Evolutionary conservation across 2,888 invertebrate species (phyloP), one percentile per base, ranked within the genome.

Genomic region (Eupithecia subumbrata): DNA sequence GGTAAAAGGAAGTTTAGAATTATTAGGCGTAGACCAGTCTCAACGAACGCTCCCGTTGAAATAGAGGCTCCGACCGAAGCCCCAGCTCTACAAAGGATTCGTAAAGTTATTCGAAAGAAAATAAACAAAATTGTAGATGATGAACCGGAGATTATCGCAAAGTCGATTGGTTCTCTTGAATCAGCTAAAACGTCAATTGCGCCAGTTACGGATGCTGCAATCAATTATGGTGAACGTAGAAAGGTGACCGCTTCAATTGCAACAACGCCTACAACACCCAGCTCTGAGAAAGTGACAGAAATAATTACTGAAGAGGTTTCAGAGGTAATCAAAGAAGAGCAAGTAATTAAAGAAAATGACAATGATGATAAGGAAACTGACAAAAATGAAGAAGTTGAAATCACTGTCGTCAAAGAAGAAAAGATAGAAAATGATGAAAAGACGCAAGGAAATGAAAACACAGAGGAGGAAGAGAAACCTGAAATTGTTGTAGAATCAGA

Each of bases 31-130:
- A 85, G 91, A 71, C 93, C 94, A 14, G 84, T 88, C 37, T 73
- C 80, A 70, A 78, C 78, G 7, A 68, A 74, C 78, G 71, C 75
- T 69, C 76, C 83, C 25, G 69, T 80, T 72, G 73, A 84, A 64
- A 82, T 82, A 66, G 88, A 88, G 83, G 40, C 78, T 11, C 75
- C 86, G 22, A 84, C 88, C 30, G 76, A 84, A 76, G 70, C 83
- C 3, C 76, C 86, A 12, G 71, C 74, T 25, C 78, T 77, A n/a
- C 81, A 81, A 9, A 89, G 91, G 75, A 84, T 92, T 52, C 90
- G 92, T n/a, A 93, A 92, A 85, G 83, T 94, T 0, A 91, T 94
- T 71, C 88, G 93, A 1, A 94, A 94, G 75, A 93, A 92, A 85
- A 79, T 93, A 45, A 92, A 82, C 64, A 77, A 75, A 75, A 86